These are phyloP conservation scores for Heliconius melpomene DNA, from an alignment of 1,140 invertebrate genomes.

Conservation along the genomic window DNA sequence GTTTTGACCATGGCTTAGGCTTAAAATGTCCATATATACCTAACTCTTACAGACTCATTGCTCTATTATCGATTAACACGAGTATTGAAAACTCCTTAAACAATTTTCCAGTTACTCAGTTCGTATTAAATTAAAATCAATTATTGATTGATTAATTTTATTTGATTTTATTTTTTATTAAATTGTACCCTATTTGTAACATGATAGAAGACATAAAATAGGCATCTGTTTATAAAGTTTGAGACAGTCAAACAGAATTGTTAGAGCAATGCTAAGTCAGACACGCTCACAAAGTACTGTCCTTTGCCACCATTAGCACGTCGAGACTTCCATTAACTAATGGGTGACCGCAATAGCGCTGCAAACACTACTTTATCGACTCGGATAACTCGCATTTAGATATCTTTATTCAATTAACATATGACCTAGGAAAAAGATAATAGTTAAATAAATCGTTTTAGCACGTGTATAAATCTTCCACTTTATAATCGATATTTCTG, in stretches of 20 bases:
- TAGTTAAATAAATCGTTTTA: not conserved
- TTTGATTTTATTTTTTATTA: not conserved
- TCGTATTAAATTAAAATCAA: not conserved
- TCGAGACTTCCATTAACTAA: constrained; percentile 35
- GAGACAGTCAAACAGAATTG: constrained; percentile 8
- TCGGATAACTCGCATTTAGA: constrained; percentile 26
- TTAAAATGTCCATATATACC: no score
- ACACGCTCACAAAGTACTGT: constrained; percentile 28
- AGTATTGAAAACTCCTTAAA: no score
- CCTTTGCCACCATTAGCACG: constrained; percentile 31
- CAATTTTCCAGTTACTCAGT: not conserved
- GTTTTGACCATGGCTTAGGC: no score
- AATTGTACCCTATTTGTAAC: not conserved
- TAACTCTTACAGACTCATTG: no score
- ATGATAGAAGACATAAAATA: not conserved
- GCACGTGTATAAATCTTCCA: not conserved
- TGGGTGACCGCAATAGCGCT: constrained; percentile 33
- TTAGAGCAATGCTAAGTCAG: constrained; percentile 20
- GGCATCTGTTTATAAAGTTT: not conserved
- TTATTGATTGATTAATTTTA: no score
- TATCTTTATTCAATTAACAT: constrained; percentile 20
- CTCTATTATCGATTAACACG: no score
- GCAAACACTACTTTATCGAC: constrained; percentile 19
- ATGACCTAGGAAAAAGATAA: not conserved
- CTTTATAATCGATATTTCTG: not conserved